Evolutionary conservation across 2,113 vertebrate genomes (phyloP).

Genomic region (Anser cygnoides): DNA sequence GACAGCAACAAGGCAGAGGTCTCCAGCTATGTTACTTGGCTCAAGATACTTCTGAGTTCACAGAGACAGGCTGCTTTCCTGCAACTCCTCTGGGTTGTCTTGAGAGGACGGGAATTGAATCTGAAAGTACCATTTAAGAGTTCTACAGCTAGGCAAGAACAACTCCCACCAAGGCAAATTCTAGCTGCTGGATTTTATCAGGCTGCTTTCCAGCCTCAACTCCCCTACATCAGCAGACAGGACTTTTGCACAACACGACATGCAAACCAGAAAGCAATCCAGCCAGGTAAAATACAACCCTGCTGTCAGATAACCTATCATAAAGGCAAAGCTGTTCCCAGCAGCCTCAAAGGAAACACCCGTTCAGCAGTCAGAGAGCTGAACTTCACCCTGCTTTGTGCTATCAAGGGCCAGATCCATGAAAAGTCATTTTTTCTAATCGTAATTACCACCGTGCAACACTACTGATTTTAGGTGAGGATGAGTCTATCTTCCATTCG

Average conservation of each 20-base stretch:
- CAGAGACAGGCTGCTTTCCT: neutral
- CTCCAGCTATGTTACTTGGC: neutral
- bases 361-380: neutral
- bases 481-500: neutral
- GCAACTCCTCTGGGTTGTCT: neutral
- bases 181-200: neutral
- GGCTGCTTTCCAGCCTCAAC: neutral
- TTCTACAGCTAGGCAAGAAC: neutral
- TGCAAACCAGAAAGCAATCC: neutral
- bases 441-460: accelerated
- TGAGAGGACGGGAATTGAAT: neutral
- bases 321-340: neutral
- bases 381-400: neutral
- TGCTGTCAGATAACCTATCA: neutral
- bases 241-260: neutral
- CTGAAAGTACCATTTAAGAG: neutral
- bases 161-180: neutral
- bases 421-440: neutral
- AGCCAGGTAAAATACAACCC: neutral
- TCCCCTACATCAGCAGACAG: neutral
- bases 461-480: neutral
- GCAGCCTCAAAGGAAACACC: neutral
- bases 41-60: neutral
- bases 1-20: neutral
- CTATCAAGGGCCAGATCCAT: neutral